phyloP scores from a whole-genome alignment of 2,113 vertebrate species.

The Falcunculus frontatus region DNA sequence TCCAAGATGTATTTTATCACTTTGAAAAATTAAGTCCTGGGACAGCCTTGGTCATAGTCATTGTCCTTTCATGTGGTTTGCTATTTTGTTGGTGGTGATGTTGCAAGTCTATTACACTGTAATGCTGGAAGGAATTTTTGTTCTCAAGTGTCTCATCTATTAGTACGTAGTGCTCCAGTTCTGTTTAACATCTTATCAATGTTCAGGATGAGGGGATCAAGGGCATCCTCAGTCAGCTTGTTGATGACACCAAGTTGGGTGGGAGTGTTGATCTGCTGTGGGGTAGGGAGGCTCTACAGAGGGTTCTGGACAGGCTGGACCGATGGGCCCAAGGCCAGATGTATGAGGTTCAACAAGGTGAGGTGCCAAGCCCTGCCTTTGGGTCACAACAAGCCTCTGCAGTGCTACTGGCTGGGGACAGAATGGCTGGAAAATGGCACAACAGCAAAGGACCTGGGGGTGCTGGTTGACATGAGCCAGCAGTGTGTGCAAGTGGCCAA shows the following conservation, averaged over 20 bases:
- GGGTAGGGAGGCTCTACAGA: neutral
- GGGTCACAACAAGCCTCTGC: neutral
- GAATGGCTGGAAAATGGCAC: neutral
- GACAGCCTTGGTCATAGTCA: neutral
- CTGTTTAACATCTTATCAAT: neutral
- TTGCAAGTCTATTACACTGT: neutral
- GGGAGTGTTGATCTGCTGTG: neutral
- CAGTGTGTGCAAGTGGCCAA: neutral
- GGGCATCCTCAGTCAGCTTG: neutral
- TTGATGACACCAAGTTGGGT: neutral
- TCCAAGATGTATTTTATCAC: neutral
- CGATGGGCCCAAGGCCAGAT: fast-evolving
- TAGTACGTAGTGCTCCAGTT: neutral
- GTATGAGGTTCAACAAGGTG: neutral
- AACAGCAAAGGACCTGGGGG: neutral
- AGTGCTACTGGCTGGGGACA: neutral
- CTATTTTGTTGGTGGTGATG: neutral
- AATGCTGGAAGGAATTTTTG: neutral
- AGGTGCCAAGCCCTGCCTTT: neutral
- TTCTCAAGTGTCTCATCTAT: neutral
- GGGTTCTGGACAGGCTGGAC: neutral
- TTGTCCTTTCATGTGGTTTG: neutral
- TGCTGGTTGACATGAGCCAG: neutral
- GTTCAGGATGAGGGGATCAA: neutral
- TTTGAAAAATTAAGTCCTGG: neutral